These are phyloP conservation scores for Bubo scandiacus DNA, from an alignment of 2,113 vertebrate species.

Conservation along the genomic window DNA sequence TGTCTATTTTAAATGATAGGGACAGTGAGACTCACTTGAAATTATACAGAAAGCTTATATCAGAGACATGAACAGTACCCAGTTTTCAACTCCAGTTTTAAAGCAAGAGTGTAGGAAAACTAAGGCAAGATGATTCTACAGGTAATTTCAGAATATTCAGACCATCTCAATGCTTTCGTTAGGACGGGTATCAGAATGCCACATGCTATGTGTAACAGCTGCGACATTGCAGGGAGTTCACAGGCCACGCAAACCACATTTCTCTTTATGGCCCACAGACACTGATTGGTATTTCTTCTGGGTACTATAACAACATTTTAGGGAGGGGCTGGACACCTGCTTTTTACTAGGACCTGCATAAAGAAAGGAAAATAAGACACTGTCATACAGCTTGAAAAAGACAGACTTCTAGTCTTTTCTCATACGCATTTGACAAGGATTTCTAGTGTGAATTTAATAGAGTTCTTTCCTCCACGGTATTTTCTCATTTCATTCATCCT, in stretches of 20 bases:
- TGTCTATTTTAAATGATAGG: neutral
- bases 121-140: neutral
- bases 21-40: neutral
- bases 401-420: neutral
- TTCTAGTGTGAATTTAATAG: neutral
- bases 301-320: neutral
- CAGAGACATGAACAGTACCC: neutral
- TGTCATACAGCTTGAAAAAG: neutral
- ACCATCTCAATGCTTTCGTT: neutral
- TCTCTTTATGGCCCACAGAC: neutral
- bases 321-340: neutral
- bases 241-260: neutral
- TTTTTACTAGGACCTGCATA: neutral
- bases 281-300: neutral
- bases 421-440: neutral
- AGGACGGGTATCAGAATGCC: neutral
- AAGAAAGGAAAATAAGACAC: neutral
- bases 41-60: neutral
- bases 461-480: conserved; percentile 4
- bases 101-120: neutral
- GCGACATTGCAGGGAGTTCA: conserved; percentile 16
- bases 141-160: neutral
- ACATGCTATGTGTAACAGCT: conserved; percentile 42
- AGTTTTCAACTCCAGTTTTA: neutral
- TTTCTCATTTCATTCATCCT: conserved; percentile 15